A percentile compares a stretch with the other conserved stretches of the same genome.
Evolutionary conservation across 2,888 invertebrate genomes (phyloP).

Genomic region (Leptinotarsa peninsularis): DNA sequence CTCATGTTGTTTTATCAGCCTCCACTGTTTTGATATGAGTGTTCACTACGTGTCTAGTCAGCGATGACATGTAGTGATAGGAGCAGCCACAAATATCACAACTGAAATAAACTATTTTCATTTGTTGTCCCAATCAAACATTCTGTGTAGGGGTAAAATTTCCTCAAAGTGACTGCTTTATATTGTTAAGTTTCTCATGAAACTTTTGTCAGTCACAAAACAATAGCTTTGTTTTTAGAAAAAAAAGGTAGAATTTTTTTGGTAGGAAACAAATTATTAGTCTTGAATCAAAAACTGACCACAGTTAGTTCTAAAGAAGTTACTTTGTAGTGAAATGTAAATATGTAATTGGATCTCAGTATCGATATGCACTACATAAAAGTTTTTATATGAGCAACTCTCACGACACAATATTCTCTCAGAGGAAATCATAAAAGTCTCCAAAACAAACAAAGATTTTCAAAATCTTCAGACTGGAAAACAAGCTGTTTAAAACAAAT

Average conservation of each 20-base stretch:
- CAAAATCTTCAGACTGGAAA: background rate
- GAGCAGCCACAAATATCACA: conserved; percentile 62
- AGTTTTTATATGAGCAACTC: background rate
- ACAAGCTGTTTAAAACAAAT: conserved; percentile 27
- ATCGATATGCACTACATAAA: too few species aligned
- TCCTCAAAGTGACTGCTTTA: too few species aligned
- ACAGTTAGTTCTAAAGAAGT: background rate
- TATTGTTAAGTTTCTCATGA: too few species aligned
- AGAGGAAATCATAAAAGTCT: too few species aligned
- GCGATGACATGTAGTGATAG: conserved; percentile 61
- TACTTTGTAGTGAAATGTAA: background rate
- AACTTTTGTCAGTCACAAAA: too few species aligned
- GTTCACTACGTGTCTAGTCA: conserved; percentile 63
- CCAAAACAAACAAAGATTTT: too few species aligned
- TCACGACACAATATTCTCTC: too few species aligned
- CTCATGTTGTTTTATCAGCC: background rate
- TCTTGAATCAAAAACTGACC: too few species aligned
- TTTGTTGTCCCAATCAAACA: too few species aligned
- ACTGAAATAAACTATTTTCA: conserved; percentile 37
- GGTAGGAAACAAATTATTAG: too few species aligned
- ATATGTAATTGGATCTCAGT: background rate
- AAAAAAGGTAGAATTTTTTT: too few species aligned
- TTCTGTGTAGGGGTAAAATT: too few species aligned
- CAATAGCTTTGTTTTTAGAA: background rate
- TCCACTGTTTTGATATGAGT: conserved; percentile 53